Evolutionary conservation across 2,797 vertebrate genomes (phyloP), one percentile per base, ranked within the genome.

Genomic region (Urophycis tenuis): DNA sequence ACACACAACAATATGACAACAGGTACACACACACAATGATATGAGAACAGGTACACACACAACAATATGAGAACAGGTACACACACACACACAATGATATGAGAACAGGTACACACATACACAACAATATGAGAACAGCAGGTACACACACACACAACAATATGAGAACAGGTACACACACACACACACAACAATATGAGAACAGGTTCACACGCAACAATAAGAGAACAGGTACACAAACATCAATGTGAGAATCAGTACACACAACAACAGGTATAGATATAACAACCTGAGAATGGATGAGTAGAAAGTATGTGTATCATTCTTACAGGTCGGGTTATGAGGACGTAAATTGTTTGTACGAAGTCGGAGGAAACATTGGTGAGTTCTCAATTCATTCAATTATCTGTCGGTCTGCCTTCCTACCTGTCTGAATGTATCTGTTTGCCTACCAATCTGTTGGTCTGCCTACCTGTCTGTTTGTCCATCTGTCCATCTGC

Each of bases 301-400:
- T 39, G 36, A 39, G 36, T n/a, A 64, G 22, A 45, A 0, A 29
- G 45, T 8, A 71, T 82, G 33, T 35, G 45, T 84, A 79, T 77
- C 80, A 78, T 74, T 77, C 72, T 1, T 12, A 79, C 67, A 81
- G 76, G 35, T 85, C 88, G 74, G 45, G 85, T n/a, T 91, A 89
- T 83, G 88, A 90, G 78, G 92, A 93, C 79, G 92, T 86, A 83
- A 95, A 95, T 88, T 92, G 88, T 83, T 92, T 99, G 87, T 96
- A 95, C 86, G 97, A 99, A 91, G 93, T 97, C 3, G 97, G 97
- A 90, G 97, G 97, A 90, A 99, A 99, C 88, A 98, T 99, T 90
- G 95, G 97, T 98, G 91, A 85, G 94, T 89, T 12, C 19, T 77
- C 15, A 22, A 11, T n/a, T 34, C 33, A 3, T 17, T 34, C 22